Base-by-base conservation (phyloP, 1,140 invertebrate species). In the Micrasema longulum region DNA sequence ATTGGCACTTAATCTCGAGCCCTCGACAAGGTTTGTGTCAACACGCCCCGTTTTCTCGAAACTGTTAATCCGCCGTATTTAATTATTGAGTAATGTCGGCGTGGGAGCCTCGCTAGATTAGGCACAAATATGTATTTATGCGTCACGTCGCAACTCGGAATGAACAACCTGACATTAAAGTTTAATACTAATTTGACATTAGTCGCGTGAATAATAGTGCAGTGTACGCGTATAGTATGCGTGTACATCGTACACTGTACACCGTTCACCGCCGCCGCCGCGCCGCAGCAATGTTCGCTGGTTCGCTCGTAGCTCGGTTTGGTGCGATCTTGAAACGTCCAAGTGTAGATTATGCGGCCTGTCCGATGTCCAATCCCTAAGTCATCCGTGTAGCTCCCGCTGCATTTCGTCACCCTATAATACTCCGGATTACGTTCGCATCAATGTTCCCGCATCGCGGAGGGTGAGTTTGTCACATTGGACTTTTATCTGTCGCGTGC, bases 401-500 rank as follows among this genome's bases (percentile, higher is more conserved):
- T 23, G 65, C n/a, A 35, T 23, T 38, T 35, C 48, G 50, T 57
- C 65, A 68, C 65, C 36, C 65, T 50, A 23, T 43, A 12, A 5
- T 20, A 35, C 14, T 20, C 10, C 18, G 50, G 50, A 68, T 68
- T 68, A 68, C 41, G 31, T 36, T 55, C 65, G 65, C 65, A 68
- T 68, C 65, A 66, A 22, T 38, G 35, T 64, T n/a, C 43, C 60
- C 43, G 60, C 60, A 47, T 31, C 18, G 53, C 26, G 41, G 57
- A 45, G 60, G 41, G 41, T 47, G 41, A 22, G 1, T 18, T 20
- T 64, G 60, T 64, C 43, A 47, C 22, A 43, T 52, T 22, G 50
- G 50, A 55, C 48, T 68, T 67, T 67, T 68, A 68, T 68, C 65
- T 68, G 65, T 55, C 65, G 65, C 65, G 65, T 68, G 65, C 65